Evolutionary conservation across 1,140 invertebrate genomes (phyloP), one percentile per base, ranked within the genome.

Genomic region (Onthophagus taurus): DNA sequence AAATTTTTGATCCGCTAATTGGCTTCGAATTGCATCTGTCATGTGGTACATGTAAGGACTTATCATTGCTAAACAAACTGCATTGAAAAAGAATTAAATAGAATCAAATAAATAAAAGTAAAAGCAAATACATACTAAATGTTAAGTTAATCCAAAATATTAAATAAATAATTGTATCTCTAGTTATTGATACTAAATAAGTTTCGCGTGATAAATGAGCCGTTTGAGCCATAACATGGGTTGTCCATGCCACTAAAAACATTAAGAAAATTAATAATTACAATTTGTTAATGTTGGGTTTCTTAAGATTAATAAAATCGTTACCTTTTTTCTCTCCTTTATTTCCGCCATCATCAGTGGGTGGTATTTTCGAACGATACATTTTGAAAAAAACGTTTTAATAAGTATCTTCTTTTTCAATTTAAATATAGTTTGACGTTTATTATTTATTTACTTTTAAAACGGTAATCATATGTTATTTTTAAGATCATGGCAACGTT

Each of bases 11-110:
- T 44, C 42, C 2, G 30, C 12, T 17, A 44, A 36, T 24, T 26
- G 19, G 26, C 37, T 19, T 13, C 37, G 21, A 4, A 44, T 19
- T 7, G 37, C 11, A 0, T 12, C 12, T 3, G 42, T 44, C 13
- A 44, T 11, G 12, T 26, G 37, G 18, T 26, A 44, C 42, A 44
- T 44, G 11, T 31, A 24, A 18, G 42, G 42, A 29, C 26, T 36
- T 17, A 36, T 14, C 42, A 44, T 44, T 2, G 33, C 42, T 13
- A 44, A 5, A 4, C 33, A 20, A 16, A 33, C 42, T 44, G 9
- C 8, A 34, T 11, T 21, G 11, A 35, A n/a, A 4, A 16, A 4
- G 13, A 11, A 8, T 41, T 29, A 29, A 26, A 16, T 13, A 5
- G 18, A 26, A 8, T 8, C 23, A 29, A 6, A 14, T 26, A 26